Conservation (phyloP, 1,140 invertebrate genomes). For the Temnothorax curvispinosus region DNA sequence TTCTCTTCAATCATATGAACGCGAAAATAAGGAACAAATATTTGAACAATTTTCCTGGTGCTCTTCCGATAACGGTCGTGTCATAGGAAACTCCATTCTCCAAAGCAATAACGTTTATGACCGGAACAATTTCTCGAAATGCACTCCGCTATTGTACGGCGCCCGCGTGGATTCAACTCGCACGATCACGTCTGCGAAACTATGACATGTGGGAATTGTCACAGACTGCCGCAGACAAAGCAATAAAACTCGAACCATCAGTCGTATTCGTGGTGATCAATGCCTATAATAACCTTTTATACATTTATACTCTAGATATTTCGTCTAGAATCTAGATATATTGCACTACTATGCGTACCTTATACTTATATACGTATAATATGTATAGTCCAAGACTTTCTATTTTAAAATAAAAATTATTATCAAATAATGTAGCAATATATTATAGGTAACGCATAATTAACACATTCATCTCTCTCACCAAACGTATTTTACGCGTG, state of each 20-base stretch:
- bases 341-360: neutral
- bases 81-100: neutral
- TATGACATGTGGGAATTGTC: conserved; percentile 26
- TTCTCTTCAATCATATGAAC: neutral
- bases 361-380: neutral
- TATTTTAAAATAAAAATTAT: neutral
- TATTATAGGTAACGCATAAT: neutral
- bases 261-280: neutral
- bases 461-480: no score
- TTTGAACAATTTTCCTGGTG: neutral
- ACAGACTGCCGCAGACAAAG: conserved; percentile 26
- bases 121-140: conserved; percentile 18
- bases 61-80: neutral
- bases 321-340: neutral
- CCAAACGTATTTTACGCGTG: no score
- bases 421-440: neutral
- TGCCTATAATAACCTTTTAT: neutral
- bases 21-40: neutral
- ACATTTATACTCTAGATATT: neutral
- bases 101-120: conserved; percentile 16
- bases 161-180: conserved; percentile 34
- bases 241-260: conserved; percentile 15
- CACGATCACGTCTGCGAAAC: neutral
- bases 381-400: neutral
- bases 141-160: conserved; percentile 13